phyloP scores from a whole-genome alignment of 64 coral and sea anemone genomes.

The Actinia tenebrosa region DNA sequence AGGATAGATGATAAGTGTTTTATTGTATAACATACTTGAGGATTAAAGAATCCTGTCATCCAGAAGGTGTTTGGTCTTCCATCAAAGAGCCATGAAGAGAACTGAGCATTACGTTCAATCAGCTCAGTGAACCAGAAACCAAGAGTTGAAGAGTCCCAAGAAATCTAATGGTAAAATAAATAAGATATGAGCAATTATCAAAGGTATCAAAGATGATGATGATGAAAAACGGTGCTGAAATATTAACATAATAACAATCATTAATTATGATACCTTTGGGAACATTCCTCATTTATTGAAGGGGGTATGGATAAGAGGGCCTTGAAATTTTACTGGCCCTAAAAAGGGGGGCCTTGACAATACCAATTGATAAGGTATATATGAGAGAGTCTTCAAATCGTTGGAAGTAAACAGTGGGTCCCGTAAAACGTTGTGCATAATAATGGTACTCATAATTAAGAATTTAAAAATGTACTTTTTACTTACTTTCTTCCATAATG shows the following conservation, averaged over 20 bases:
- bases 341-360: too few species aligned
- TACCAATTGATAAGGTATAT: too few species aligned
- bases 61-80: conserved; percentile 86
- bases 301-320: too few species aligned
- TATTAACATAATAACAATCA: too few species aligned
- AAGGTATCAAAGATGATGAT: not conserved
- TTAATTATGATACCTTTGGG: too few species aligned
- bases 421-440: too few species aligned
- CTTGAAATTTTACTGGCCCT: too few species aligned
- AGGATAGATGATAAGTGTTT: not conserved
- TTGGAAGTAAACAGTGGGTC: too few species aligned
- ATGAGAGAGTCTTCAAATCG: too few species aligned
- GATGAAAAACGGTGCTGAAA: too few species aligned
- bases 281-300: too few species aligned
- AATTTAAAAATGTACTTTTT: not conserved
- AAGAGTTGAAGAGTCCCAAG: conserved; percentile 94
- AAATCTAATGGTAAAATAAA: conserved; percentile 45
- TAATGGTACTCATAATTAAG: too few species aligned
- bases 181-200: not conserved
- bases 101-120: conserved; percentile 88
- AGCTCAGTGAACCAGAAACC: conserved; percentile 99
- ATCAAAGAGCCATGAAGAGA: conserved; percentile 90
- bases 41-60: conserved; percentile 99
- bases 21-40: conserved; percentile 57
- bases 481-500: conserved; percentile 88